These are phyloP conservation scores for Temnothorax longispinosus DNA, from an alignment of 1,140 invertebrate genomes.

Conservation along the genomic window DNA sequence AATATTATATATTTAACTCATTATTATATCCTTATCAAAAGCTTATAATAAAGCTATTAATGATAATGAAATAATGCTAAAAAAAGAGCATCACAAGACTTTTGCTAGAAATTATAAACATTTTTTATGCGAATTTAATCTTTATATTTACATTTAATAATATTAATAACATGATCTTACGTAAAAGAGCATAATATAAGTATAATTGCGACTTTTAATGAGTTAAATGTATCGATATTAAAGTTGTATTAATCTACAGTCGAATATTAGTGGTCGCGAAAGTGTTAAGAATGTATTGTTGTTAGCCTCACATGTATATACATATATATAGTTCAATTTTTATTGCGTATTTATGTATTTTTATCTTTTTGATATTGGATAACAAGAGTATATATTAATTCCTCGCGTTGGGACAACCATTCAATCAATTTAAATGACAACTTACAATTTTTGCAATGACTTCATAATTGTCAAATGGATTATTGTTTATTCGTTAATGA, in stretches of 20 bases:
- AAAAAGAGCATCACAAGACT: neutral
- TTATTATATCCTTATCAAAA: neutral
- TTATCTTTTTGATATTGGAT: constrained; percentile 15
- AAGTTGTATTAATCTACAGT: constrained; percentile 25
- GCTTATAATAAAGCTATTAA: neutral
- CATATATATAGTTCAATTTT: constrained; percentile 15
- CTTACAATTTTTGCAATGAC: constrained; percentile 22
- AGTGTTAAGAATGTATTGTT: constrained; percentile 44
- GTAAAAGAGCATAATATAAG: constrained; percentile 13
- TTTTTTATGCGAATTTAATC: neutral
- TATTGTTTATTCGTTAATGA: constrained; percentile 31
- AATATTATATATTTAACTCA: constrained; percentile 41
- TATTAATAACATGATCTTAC: neutral
- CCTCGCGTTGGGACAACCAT: neutral
- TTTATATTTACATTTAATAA: neutral
- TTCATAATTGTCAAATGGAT: constrained; percentile 6
- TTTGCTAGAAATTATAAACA: neutral
- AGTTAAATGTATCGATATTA: constrained; percentile 30
- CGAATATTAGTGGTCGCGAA: constrained; percentile 38
- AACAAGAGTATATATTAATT: constrained; percentile 26
- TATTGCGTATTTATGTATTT: constrained; percentile 45
- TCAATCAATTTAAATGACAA: constrained; percentile 11
- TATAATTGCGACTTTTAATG: constrained; percentile 23
- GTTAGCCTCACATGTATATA: neutral
- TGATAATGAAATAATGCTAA: neutral